Conservation (phyloP, 2,888 invertebrate species). For the Bimastos eiseni region DNA sequence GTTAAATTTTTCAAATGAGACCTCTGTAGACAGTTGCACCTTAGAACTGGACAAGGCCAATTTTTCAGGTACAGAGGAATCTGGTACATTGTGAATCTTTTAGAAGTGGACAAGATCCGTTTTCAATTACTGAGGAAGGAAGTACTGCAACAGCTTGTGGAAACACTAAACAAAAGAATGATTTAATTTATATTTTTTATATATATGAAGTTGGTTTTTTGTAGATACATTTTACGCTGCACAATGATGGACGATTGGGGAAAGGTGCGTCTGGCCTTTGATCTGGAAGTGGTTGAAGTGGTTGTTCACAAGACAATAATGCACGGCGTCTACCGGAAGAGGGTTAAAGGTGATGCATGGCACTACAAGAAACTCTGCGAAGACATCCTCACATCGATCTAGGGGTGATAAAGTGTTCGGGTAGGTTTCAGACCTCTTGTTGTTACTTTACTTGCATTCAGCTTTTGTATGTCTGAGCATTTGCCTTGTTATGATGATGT, state of each 20-base stretch:
- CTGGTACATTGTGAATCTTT: no score
- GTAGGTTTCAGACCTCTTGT: neutral
- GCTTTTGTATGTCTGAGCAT: neutral
- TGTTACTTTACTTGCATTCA: neutral
- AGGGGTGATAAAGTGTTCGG: neutral
- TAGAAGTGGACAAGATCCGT: no score
- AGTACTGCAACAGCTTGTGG: neutral
- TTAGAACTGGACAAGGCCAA: no score
- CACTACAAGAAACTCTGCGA: conserved; percentile 79
- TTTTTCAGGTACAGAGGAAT: no score
- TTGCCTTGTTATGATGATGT: neutral
- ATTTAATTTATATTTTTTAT: neutral
- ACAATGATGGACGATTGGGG: conserved; percentile 67
- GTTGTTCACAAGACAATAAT: conserved; percentile 54
- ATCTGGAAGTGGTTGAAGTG: conserved; percentile 70
- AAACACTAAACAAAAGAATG: neutral
- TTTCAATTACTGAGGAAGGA: no score
- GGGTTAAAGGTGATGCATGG: conserved; percentile 79
- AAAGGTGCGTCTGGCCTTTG: conserved; percentile 69
- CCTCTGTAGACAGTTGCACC: no score
- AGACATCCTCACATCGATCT: conserved; percentile 65
- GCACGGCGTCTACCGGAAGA: conserved; percentile 72
- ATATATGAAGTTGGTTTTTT: neutral
- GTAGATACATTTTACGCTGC: neutral
- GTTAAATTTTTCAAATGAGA: no score